Evolutionary conservation across 23 tunicate species (phyloP), one percentile per base, ranked within the genome.

Genomic region (Trididemnum nubilum): DNA sequence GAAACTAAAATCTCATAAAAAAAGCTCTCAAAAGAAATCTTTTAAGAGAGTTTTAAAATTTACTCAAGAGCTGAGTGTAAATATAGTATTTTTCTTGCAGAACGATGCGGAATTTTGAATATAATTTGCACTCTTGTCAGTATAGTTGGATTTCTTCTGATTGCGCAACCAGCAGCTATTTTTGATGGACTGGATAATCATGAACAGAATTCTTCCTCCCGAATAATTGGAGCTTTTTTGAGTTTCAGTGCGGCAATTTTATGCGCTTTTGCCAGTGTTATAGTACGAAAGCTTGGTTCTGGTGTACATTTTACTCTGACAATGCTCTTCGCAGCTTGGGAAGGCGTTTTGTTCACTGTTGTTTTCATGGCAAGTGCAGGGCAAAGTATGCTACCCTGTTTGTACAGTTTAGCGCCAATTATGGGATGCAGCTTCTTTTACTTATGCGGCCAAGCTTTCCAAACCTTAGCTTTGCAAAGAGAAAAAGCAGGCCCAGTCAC

Each of bases 401-500:
- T 65, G 22, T 7, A 19, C 21, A 61, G 64, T 44, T 26, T 80
- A 9, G 38, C 71, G 27, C 22, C 49, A 18, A 36, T 80, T 29
- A 28, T 80, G 34, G 84, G 75, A 27, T 65, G 73, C 12, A 61
- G 34, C 1, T 28, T 63, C 15, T 29, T 30, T 1, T 44, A 29
- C 1, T 24, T 64, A 23, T 21, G 64, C 25, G 26, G 58, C 27
- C 71, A 61, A 40, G 51, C 27, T 22, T 80, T 80, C 2, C 59
- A 25, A 33, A 80, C 84, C 35, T 32, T 80, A n/a, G 84, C 84
- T 0, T 40, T 80, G 75, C 84, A 80, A 38, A 65, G 51, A 33
- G 84, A 65, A 65, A 61, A 61, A 23, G 84, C 84, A 1, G 84
- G 84, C 2, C 74, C 84, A 19, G 61, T 80, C 23, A 64, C 84